Percentiles rank a stretch among this genome's conserved stretches.
Evolutionary conservation across 2,888 invertebrate species (phyloP).

Genomic region (Dolichopus griseipennis): DNA sequence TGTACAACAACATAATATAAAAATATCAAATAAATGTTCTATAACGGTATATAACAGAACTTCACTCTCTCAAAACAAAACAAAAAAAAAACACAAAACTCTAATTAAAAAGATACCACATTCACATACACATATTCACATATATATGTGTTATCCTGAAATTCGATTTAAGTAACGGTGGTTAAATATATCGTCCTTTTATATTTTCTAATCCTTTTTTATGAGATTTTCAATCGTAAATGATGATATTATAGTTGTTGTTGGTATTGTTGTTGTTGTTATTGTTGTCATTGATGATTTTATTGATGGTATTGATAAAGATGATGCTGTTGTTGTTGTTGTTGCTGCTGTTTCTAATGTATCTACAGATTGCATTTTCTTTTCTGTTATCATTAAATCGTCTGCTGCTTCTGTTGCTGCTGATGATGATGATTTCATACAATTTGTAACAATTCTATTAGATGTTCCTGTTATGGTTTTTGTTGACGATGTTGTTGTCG

Average conservation of each 20-base stretch:
- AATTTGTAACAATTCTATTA: not conserved
- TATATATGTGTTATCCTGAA: too few relatives aligned
- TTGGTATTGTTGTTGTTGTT: conserved; percentile 24
- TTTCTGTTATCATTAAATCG: not conserved
- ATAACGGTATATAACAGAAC: too few relatives aligned
- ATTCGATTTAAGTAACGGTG: too few relatives aligned
- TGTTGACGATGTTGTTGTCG: not conserved
- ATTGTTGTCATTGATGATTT: conserved; percentile 2
- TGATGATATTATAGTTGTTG: conserved; percentile 20
- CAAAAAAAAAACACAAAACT: too few relatives aligned
- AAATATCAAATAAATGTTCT: too few relatives aligned
- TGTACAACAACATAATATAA: too few relatives aligned
- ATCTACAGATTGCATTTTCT: not conserved
- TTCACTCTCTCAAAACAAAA: too few relatives aligned
- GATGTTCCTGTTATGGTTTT: not conserved
- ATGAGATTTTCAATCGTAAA: conserved; percentile 43
- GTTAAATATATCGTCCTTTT: too few relatives aligned
- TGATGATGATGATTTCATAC: not conserved
- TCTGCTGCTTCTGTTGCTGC: not conserved
- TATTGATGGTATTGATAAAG: conserved; percentile 13
- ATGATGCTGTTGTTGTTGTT: conserved; percentile 13
- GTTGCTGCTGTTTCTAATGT: conserved; percentile 16
- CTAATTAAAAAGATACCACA: too few relatives aligned
- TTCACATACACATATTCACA: too few relatives aligned
- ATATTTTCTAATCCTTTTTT: conserved; percentile 33